Evolutionary conservation across 2,113 vertebrate species (phyloP), one percentile per base, ranked within the genome.

Genomic region (Cavia aperea): DNA sequence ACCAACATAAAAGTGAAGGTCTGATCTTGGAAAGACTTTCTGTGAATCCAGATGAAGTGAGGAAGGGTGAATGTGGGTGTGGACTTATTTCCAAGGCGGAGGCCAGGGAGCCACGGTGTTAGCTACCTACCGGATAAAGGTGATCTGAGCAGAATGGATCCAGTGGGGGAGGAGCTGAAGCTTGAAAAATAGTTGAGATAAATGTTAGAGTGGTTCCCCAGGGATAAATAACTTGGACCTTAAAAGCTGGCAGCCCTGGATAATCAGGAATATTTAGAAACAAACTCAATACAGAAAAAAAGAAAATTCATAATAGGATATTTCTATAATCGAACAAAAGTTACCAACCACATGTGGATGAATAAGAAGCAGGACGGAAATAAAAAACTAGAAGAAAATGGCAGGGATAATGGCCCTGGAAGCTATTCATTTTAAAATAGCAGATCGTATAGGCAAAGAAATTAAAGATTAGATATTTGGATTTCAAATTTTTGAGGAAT

Each of bases 401-500:
- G 2, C 60, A 79, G 77, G 24, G 62, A n/a, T 10, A 54, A 90
- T 88, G 58, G 26, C 19, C 77, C 70, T 33, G 58, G 46, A 51
- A 23, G 14, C 85, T 39, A 72, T 81, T 88, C 24, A 51, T 72
- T 77, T 13, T 86, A 19, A 89, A 62, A 95, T 24, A 77, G 26
- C 14, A 63, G 26, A n/a, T 21, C 62, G 11, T 70, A 13, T 46
- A 39, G 78, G 60, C 51, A 89, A 93, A 86, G 65, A 91, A 51
- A 63, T 81, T 51, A 90, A 84, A 51, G 10, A 29, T 36, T 72
- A 79, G 5, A 18, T 66, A 85, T 72, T 68, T 63, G 62, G 43
- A 94, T 78, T 82, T 86, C 36, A 58, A 49, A 58, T 49, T 63
- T 90, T 88, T 94, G 68, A 89, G 54, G 14, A 81, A 19, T 18